Evolutionary conservation across 1,140 invertebrate genomes (phyloP), one percentile per base, ranked within the genome.

Genomic region (Colletes latitarsis): DNA sequence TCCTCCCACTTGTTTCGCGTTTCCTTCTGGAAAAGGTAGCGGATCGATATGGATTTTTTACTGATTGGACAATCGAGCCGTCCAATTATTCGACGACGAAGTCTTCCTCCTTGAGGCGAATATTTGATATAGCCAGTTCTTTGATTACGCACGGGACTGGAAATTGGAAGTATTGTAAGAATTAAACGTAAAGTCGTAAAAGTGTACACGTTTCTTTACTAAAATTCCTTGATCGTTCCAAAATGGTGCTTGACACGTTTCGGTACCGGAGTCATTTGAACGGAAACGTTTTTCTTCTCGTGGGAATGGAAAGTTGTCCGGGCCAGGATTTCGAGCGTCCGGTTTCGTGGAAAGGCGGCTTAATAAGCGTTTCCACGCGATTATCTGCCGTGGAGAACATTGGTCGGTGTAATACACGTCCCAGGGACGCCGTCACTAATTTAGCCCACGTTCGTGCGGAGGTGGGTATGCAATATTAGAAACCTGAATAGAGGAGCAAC

Each of bases 391-490:
- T 4, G 17, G 21, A 17, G 71, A n/a, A 67, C 63, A 63, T 75
- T 9, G 10, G 19, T 46, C 15, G 39, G 19, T 17, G 77, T 49
- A 72, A 58, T 58, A 74, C 52, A 52, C 39, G 60, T 77, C 15
- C 52, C 6, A 1, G 60, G 57, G 66, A 81, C 73, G 55, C 12
- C 63, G 43, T 55, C 60, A 49, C 58, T 62, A 82, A 82, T 77
- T 82, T 82, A 67, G 60, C 17, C 43, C 43, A 41, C 14, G 63
- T 39, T 80, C 57, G n/a, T 46, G 19, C 6, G 8, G 49, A 1
- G 52, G 19, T 55, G 52, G 60, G 74, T 53, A 52, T 60, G 53
- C n/a, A 8, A 62, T 80, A 80, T 80, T 80, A 75, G 78, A 75
- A 80, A 74, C 72, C 49, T 12, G 58, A 72, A 73, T 64, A 53